Conservation (phyloP, 2,797 vertebrate genomes). For the Molothrus aeneus region DNA sequence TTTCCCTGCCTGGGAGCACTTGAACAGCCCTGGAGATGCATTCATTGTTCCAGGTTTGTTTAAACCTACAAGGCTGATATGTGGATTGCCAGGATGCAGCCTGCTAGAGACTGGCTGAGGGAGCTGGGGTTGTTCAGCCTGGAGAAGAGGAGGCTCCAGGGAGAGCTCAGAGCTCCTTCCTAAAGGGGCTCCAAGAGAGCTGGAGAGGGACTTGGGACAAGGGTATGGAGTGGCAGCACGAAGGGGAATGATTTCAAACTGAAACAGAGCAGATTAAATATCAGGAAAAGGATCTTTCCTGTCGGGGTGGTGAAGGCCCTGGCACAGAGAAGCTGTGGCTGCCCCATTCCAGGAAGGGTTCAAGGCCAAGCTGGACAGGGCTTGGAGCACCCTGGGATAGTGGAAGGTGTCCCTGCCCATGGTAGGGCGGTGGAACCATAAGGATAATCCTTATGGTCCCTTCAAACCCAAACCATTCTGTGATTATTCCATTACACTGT, state of each 20-base stretch:
- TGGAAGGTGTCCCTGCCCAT: not conserved
- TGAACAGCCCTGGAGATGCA: not conserved
- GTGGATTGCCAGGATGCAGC: not conserved
- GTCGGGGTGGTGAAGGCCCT: not conserved
- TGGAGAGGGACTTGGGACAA: not conserved
- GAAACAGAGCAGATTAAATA: not conserved
- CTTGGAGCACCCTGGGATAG: not conserved
- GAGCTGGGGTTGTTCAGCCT: not conserved
- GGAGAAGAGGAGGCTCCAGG: not conserved
- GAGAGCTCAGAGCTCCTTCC: not conserved
- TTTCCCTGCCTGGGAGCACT: not conserved
- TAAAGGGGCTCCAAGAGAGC: not conserved
- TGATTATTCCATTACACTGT: not conserved
- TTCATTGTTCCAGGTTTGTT: not conserved
- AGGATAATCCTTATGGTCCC: too few relatives aligned
- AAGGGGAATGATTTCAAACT: not conserved
- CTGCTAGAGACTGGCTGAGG: not conserved
- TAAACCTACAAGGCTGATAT: not conserved
- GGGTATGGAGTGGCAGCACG: not conserved
- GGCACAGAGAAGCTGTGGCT: not conserved
- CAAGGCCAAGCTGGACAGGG: rapidly evolving
- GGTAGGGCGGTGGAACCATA: rapidly evolving
- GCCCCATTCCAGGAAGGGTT: rapidly evolving
- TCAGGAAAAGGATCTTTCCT: not conserved
- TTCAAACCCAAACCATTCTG: not conserved